phyloP scores from a whole-genome alignment of 2,888 invertebrate species.

The Bhutanitis thaidina region DNA sequence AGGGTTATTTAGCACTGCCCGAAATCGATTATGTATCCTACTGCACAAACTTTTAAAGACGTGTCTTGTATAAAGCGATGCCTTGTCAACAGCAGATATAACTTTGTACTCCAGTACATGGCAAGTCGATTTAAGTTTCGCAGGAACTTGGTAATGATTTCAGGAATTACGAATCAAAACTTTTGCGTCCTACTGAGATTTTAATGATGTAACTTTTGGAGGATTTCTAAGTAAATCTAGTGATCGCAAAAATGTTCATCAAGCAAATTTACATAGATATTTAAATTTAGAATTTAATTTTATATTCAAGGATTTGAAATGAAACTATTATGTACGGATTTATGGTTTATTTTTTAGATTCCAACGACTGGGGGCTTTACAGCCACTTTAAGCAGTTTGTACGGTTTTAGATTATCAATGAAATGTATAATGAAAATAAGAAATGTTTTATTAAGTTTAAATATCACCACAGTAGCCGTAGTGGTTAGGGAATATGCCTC shows the following conservation, averaged over 20 bases:
- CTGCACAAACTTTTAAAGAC: slow-evolving; percentile 19
- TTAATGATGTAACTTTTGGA: slow-evolving; percentile 28
- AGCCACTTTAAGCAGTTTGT: too few species aligned
- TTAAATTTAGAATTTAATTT: neutral
- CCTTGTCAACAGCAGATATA: slow-evolving; percentile 20
- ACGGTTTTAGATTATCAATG: too few species aligned
- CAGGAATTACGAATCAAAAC: slow-evolving; percentile 48
- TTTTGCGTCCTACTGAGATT: slow-evolving; percentile 31
- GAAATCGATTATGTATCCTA: slow-evolving; percentile 13
- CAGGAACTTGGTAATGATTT: slow-evolving; percentile 50
- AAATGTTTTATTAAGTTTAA: too few species aligned
- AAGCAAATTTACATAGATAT: neutral
- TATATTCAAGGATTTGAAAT: too few species aligned
- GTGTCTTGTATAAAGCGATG: neutral
- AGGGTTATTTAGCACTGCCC: neutral
- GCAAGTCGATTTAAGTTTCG: slow-evolving; percentile 56
- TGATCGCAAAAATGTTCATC: neutral
- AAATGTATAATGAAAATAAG: too few species aligned
- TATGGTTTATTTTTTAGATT: too few species aligned
- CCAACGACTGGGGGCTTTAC: too few species aligned
- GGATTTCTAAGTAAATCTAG: slow-evolving; percentile 3
- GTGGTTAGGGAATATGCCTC: too few species aligned
- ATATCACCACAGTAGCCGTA: too few species aligned
- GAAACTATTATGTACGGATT: too few species aligned
- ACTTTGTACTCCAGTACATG: slow-evolving; percentile 40